Conservation (phyloP, 2,888 invertebrate genomes). For the Bellardia bayeri region DNA sequence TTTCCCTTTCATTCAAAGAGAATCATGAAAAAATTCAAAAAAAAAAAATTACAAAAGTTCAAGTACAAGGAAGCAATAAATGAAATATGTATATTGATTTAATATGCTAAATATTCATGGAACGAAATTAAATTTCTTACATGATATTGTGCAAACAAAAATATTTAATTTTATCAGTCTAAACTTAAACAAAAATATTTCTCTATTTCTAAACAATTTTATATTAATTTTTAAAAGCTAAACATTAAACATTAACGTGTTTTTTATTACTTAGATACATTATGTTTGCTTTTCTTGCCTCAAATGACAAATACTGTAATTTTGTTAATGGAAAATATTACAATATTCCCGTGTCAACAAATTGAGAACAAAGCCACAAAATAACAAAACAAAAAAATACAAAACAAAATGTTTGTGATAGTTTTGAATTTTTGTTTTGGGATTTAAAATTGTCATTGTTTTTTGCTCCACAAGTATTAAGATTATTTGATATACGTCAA, state of each 20-base stretch:
- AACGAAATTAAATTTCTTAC: too few species aligned
- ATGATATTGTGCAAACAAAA: too few species aligned
- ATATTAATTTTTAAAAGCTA: not conserved
- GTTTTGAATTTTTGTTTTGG: too few species aligned
- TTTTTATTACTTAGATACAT: not conserved
- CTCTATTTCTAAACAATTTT: too few species aligned
- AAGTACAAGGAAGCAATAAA: slow-evolving; percentile 21
- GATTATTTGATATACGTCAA: too few species aligned
- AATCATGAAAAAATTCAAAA: not conserved
- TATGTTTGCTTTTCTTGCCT: not conserved
- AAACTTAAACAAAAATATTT: too few species aligned
- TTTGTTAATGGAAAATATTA: slow-evolving; percentile 12
- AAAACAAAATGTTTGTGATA: not conserved
- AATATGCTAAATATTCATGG: not conserved
- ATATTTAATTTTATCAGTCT: too few species aligned
- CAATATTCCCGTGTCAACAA: not conserved
- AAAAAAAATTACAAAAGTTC: not conserved
- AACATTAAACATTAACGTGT: not conserved
- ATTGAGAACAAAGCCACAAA: slow-evolving; percentile 15
- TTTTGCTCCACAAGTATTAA: too few species aligned
- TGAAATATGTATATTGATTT: slow-evolving; percentile 8
- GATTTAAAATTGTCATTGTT: too few species aligned
- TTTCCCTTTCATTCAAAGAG: not conserved
- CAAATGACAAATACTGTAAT: not conserved
- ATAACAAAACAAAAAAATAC: not conserved